Percentiles rank a stretch among this genome's conserved stretches.
Conservation (phyloP, 2,888 invertebrate genomes). For the Callimorpha dominula region DNA sequence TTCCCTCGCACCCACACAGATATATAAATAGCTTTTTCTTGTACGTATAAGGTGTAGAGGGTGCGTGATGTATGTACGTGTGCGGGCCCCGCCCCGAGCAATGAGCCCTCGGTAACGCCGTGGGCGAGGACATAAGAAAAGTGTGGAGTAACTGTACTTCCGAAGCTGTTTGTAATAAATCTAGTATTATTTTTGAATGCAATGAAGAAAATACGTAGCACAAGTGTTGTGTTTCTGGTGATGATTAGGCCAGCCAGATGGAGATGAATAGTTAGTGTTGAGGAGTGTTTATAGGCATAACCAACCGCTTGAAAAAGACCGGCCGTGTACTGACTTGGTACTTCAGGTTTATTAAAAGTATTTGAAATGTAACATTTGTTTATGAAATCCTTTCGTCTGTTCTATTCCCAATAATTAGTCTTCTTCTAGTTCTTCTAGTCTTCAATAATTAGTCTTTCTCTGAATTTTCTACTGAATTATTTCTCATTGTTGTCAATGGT, state of each 20-base stretch:
- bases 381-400: no score
- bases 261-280: no score
- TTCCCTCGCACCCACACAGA: neutral
- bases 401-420: no score
- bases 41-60: constrained; percentile 34
- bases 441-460: no score
- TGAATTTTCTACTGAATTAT: no score
- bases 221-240: neutral
- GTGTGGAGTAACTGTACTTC: constrained; percentile 58
- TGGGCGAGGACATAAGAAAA: constrained; percentile 52
- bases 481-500: no score
- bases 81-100: constrained; percentile 77
- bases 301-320: neutral
- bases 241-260: neutral
- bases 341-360: no score
- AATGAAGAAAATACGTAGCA: neutral
- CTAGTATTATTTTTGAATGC: neutral
- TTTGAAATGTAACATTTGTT: no score
- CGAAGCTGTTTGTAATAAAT: neutral
- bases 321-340: no score
- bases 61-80: constrained; percentile 51
- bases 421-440: no score
- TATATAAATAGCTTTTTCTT: constrained; percentile 23
- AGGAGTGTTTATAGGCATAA: neutral
- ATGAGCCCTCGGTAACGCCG: constrained; percentile 72